Evolutionary conservation across 2,888 invertebrate species (phyloP).

Genomic region (Synanthedon formicaeformis): DNA sequence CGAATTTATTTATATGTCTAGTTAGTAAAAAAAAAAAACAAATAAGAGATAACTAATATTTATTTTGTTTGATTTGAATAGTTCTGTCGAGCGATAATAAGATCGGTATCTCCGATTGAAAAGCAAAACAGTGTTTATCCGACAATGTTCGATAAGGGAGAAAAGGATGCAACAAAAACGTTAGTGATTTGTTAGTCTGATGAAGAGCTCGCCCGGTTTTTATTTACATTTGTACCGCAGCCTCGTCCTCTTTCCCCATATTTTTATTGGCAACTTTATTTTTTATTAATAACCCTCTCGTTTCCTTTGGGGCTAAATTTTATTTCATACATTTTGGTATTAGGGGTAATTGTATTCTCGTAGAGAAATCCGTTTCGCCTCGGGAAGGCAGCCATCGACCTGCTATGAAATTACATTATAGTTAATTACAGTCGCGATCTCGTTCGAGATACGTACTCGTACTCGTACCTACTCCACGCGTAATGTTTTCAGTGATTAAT

Average conservation of each 20-base stretch:
- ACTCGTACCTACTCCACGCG: background rate
- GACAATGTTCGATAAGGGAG: slow-evolving; percentile 5
- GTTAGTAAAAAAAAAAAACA: background rate
- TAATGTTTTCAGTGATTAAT: slow-evolving; percentile 10
- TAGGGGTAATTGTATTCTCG: too few relatives aligned
- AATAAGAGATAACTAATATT: background rate
- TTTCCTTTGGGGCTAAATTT: too few relatives aligned
- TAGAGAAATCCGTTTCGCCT: background rate
- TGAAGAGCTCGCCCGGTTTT: slow-evolving; percentile 44
- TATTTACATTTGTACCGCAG: slow-evolving; percentile 22
- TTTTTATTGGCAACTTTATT: background rate
- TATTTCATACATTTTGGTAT: too few relatives aligned
- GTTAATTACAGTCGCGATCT: slow-evolving; percentile 33
- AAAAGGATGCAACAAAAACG: slow-evolving; percentile 22
- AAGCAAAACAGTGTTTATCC: slow-evolving; percentile 33
- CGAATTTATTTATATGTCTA: background rate
- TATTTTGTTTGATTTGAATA: background rate
- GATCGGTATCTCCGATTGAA: slow-evolving; percentile 17
- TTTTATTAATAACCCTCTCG: background rate
- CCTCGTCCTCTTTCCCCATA: slow-evolving; percentile 1
- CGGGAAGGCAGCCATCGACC: slow-evolving; percentile 1
- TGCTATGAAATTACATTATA: slow-evolving; percentile 11
- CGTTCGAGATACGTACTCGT: slow-evolving; percentile 15
- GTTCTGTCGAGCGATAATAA: slow-evolving; percentile 8
- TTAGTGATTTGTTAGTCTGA: slow-evolving; percentile 49